These are phyloP conservation scores for Drosophila merina DNA, from an alignment of 2,888 invertebrate species.

Conservation along the genomic window DNA sequence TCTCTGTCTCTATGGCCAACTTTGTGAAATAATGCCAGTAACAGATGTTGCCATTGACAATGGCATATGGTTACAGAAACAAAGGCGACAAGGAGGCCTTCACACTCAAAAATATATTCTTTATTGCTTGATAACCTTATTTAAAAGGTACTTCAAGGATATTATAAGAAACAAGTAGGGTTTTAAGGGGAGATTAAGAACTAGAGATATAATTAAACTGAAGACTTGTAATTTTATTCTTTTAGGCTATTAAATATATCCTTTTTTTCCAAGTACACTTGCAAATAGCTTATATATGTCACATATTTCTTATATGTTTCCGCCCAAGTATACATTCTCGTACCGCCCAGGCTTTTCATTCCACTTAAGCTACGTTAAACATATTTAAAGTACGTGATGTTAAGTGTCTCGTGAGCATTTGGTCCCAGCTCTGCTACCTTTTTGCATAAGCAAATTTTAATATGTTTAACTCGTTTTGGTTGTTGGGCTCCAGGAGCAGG, in stretches of 20 bases:
- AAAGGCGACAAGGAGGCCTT: slow-evolving; percentile 5
- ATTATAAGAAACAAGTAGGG: background rate
- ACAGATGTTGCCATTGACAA: slow-evolving; percentile 45
- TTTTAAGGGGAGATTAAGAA: too few species aligned
- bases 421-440: slow-evolving; percentile 44
- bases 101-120: slow-evolving; percentile 16
- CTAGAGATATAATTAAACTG: too few species aligned
- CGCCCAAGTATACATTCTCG: slow-evolving; percentile 12
- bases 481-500: slow-evolving; percentile 20
- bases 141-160: background rate
- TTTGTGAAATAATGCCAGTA: slow-evolving; percentile 20
- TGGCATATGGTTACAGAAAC: slow-evolving; percentile 39
- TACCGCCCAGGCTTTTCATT: slow-evolving; percentile 58
- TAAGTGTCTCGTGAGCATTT: slow-evolving; percentile 71
- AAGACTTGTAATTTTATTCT: background rate
- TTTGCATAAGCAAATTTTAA: slow-evolving; percentile 77
- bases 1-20: background rate
- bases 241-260: slow-evolving; percentile 4
- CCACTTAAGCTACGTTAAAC: slow-evolving; percentile 76
- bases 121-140: background rate
- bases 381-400: slow-evolving; percentile 79
- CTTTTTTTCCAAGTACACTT: background rate
- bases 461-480: slow-evolving; percentile 77
- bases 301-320: slow-evolving; percentile 11
- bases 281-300: slow-evolving; percentile 2